These are phyloP conservation scores for Planiliza haematocheilus DNA, from an alignment of 2,113 vertebrate species.

Conservation along the genomic window DNA sequence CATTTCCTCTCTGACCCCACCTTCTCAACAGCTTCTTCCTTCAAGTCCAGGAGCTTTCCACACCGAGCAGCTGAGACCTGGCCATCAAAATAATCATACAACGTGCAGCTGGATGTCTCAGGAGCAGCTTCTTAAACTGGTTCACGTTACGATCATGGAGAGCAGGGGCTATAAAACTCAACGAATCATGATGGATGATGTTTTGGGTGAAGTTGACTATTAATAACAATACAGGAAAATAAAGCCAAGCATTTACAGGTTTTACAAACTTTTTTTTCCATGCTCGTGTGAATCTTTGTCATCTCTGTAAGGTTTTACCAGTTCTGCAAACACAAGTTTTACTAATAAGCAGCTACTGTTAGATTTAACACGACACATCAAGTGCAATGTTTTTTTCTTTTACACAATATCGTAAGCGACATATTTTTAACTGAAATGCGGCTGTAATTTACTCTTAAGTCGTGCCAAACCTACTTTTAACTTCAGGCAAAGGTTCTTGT, in stretches of 20 bases:
- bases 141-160: slow-evolving; percentile 29
- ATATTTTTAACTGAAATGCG: too few species aligned
- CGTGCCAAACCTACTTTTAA: too few species aligned
- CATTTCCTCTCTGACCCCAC: slow-evolving; percentile 70
- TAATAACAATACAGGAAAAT: slow-evolving; percentile 26
- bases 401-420: too few species aligned
- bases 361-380: too few species aligned
- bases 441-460: too few species aligned
- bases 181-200: neutral
- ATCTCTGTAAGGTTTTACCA: too few species aligned
- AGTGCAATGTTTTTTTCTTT: too few species aligned
- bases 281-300: too few species aligned
- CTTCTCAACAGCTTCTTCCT: slow-evolving; percentile 66
- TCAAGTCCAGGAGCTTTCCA: slow-evolving; percentile 51
- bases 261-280: too few species aligned
- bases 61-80: slow-evolving; percentile 35
- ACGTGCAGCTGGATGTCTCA: slow-evolving; percentile 32
- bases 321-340: too few species aligned
- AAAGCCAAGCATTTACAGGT: neutral
- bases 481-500: too few species aligned
- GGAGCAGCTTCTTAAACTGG: neutral
- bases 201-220: neutral
- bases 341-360: too few species aligned
- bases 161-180: neutral
- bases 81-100: slow-evolving; percentile 36